Evolutionary conservation across 2,797 vertebrate genomes (phyloP).

Genomic region (Ctenopoma multispine): DNA sequence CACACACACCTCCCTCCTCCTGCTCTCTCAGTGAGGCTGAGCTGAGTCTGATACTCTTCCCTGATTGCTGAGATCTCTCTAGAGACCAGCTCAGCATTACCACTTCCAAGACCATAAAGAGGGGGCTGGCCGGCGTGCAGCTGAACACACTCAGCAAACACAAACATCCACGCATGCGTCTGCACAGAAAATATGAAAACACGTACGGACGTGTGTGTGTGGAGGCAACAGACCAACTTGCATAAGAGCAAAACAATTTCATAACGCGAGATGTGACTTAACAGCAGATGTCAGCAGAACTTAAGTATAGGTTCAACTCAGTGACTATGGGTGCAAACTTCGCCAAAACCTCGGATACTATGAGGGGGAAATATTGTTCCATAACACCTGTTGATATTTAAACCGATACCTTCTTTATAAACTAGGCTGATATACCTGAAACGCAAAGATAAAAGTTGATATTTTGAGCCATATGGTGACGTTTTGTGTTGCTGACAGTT

Average conservation of each 20-base stretch:
- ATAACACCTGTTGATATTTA: slow-evolving; percentile 44
- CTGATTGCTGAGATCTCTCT: slow-evolving; percentile 65
- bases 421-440: not conserved
- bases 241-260: not conserved
- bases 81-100: slow-evolving; percentile 76
- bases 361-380: not conserved
- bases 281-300: slow-evolving; percentile 15
- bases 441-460: not conserved
- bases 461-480: not conserved
- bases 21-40: slow-evolving; percentile 29
- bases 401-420: not conserved
- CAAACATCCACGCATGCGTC: slow-evolving; percentile 51
- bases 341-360: not conserved
- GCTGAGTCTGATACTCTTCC: slow-evolving; percentile 55
- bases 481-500: too few relatives aligned
- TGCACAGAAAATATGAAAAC: not conserved
- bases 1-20: not conserved
- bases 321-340: slow-evolving; percentile 7
- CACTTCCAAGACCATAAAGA: slow-evolving; percentile 57
- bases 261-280: not conserved
- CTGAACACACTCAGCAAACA: slow-evolving; percentile 51
- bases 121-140: slow-evolving; percentile 19
- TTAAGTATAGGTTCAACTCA: not conserved
- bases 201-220: slow-evolving; percentile 1
- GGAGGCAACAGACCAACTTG: not conserved